These are phyloP conservation scores for Ophion obscuratus DNA, from an alignment of 2,888 invertebrate genomes.

Conservation along the genomic window DNA sequence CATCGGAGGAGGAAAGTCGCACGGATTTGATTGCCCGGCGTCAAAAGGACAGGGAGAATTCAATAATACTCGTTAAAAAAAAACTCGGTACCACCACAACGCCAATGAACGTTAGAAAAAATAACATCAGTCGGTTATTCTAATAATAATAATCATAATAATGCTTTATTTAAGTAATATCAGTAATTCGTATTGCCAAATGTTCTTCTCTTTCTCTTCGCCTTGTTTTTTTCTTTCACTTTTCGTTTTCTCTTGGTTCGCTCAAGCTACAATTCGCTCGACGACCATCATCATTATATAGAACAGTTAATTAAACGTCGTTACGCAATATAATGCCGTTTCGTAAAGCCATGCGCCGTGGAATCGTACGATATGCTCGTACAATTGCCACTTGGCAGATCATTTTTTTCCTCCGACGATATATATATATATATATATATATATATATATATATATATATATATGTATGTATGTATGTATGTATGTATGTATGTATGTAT, in stretches of 20 bases:
- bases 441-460: constrained; percentile 13
- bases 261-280: constrained; percentile 57
- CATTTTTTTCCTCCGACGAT: constrained; percentile 19
- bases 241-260: constrained; percentile 34
- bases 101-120: constrained; percentile 40
- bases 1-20: constrained; percentile 14
- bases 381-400: constrained; percentile 43
- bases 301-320: constrained; percentile 58
- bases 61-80: not conserved
- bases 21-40: not conserved
- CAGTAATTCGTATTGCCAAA: constrained; percentile 73
- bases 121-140: constrained; percentile 48
- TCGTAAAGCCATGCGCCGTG: constrained; percentile 43
- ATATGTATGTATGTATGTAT: not conserved
- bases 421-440: constrained; percentile 17
- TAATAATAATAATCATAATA: constrained; percentile 67
- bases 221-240: not conserved
- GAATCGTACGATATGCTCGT: constrained; percentile 43
- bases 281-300: constrained; percentile 58
- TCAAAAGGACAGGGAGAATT: constrained; percentile 4
- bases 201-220: constrained; percentile 40
- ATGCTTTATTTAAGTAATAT: constrained; percentile 73
- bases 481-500: constrained; percentile 7
- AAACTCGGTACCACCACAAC: constrained; percentile 64
- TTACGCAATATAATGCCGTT: constrained; percentile 60